phyloP scores from a whole-genome alignment of 2,113 vertebrate species.

The Rynchops niger region DNA sequence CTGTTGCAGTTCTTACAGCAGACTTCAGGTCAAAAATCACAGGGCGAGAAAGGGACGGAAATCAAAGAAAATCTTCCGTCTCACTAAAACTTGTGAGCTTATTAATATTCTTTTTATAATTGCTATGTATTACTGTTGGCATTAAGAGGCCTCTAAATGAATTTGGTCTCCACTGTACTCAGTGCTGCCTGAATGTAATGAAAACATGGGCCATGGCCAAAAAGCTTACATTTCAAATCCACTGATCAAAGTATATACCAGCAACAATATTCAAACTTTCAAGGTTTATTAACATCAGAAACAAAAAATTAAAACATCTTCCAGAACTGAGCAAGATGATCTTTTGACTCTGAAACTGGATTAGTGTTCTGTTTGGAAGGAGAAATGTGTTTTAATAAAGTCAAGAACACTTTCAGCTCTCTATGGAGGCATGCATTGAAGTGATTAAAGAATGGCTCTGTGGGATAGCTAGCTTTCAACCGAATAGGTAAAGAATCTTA shows the following conservation, averaged over 20 bases:
- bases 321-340: not conserved
- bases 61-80: not conserved
- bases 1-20: not conserved
- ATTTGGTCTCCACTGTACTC: not conserved
- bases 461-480: conserved; percentile 39
- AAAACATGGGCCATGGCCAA: not conserved
- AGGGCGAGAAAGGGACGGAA: not conserved
- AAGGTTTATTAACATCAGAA: conserved; percentile 35
- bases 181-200: not conserved
- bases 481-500: conserved; percentile 44
- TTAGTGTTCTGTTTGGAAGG: conserved; percentile 29
- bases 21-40: not conserved
- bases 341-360: conserved; percentile 48
- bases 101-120: conserved; percentile 6
- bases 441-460: conserved; percentile 61
- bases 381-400: conserved; percentile 20
- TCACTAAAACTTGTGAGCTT: not conserved
- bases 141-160: not conserved
- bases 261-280: not conserved
- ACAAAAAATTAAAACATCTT: conserved; percentile 20
- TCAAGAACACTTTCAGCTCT: conserved; percentile 37
- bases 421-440: conserved; percentile 2
- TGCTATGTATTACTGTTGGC: not conserved
- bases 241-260: conserved; percentile 29
- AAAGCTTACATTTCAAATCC: conserved; percentile 13